Base-by-base conservation (phyloP, 1,140 invertebrate genomes). In the Trichonephila inaurata region DNA sequence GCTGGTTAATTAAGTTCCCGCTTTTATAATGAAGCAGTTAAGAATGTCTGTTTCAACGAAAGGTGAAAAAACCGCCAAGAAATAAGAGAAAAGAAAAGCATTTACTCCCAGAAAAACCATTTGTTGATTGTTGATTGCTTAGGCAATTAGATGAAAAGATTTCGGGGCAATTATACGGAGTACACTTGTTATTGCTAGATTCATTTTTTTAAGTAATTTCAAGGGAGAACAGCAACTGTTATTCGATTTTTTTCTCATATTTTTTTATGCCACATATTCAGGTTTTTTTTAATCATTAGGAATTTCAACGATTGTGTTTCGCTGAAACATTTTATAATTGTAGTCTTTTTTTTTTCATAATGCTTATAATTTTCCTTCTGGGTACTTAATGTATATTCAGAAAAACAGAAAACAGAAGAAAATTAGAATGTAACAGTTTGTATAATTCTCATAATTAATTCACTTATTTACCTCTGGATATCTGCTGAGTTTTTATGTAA, bases 51-150 rank as follows among this genome's bases (percentile, higher is more conserved):
- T 33, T 12, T 85, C 28, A 28, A 85, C 4, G 21, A 58, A 19
- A 85, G 83, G 58, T 21, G 12, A 85, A 85, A 85, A 85, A 85
- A 85, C 14, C 21, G 33, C 5, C 0, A 24, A 81, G 7, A 33
- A 24, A 6, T 2, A 19, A 14, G 28, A 44, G 7, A 33, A 81
- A 81, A 81, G 33, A 40, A 14, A 7, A 18, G 6, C 14, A 28
- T 18, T 33, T 51, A 33, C 16, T 60, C 21, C 62, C 10, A 24
- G 60, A n/a, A 82, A 89, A 91, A 91, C 58, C 89, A 91, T 91
- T 91, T 82, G 89, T 91, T 91, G 89, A 82, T 91, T 82, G 89
- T 82, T 91, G 89, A 91, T 91, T 91, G 64, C 89, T 62, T 81
- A 62, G 14, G 62, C 72, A 91, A 91, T 91, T 82, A 91, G 77